These are phyloP conservation scores for Drosophila jambulina DNA, from an alignment of 1,140 invertebrate species.

Conservation along the genomic window DNA sequence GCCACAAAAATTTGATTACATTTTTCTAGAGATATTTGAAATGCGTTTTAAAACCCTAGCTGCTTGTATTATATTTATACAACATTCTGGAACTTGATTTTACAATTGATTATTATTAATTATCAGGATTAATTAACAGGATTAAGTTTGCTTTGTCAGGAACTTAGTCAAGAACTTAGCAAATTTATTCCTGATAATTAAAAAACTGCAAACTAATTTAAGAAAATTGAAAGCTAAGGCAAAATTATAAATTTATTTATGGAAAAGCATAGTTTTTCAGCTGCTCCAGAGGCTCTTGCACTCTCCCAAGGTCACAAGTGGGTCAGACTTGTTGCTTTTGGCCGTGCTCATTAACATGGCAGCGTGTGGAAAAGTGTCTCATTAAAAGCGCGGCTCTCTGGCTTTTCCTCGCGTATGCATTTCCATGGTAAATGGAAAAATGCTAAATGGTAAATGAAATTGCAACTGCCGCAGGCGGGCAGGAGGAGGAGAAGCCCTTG, in stretches of 20 bases:
- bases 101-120: too few species aligned
- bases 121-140: too few species aligned
- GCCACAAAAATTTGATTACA: too few species aligned
- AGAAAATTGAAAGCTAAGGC: background rate
- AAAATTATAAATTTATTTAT: background rate
- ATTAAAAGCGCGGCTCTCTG: constrained; percentile 64
- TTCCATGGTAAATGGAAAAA: constrained; percentile 6
- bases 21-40: too few species aligned
- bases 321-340: constrained; percentile 47
- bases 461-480: constrained; percentile 18
- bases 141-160: too few species aligned
- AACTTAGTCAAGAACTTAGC: too few species aligned
- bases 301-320: constrained; percentile 35
- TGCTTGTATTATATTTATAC: too few species aligned
- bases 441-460: constrained; percentile 56
- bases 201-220: background rate
- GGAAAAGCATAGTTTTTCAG: background rate
- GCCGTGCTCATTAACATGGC: constrained; percentile 65
- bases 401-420: constrained; percentile 45
- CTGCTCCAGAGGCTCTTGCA: constrained; percentile 14
- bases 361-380: constrained; percentile 64
- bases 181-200: background rate
- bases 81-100: too few species aligned
- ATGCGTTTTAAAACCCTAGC: too few species aligned
- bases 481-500: background rate